Conservation (phyloP, 2,797 vertebrate species). For the Petrocephalus schoutedeni region DNA sequence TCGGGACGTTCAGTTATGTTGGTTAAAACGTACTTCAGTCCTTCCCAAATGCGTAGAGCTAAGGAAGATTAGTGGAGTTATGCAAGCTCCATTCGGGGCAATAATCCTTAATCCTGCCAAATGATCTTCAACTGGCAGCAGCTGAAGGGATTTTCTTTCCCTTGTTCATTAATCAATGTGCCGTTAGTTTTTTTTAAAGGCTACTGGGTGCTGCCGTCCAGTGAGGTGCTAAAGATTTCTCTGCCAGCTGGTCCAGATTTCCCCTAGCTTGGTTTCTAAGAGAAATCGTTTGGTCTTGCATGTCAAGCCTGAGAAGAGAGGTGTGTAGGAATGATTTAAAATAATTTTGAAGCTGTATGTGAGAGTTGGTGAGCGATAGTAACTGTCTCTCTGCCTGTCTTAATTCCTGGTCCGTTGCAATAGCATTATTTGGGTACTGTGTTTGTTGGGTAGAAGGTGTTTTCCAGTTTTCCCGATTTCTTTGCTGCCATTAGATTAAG, state of each 20-base stretch:
- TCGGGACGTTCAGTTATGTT: background rate
- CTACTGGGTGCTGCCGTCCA: background rate
- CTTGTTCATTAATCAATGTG: slow-evolving; percentile 55
- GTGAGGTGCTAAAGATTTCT: background rate
- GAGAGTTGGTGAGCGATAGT: slow-evolving; percentile 36
- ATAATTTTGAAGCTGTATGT: background rate
- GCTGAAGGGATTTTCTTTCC: slow-evolving; percentile 55
- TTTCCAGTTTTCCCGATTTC: slow-evolving; percentile 37
- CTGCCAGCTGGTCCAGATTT: background rate
- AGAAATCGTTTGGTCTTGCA: slow-evolving; percentile 31
- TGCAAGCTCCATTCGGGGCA: slow-evolving; percentile 51
- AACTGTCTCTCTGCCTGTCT: background rate
- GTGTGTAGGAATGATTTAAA: slow-evolving; percentile 45
- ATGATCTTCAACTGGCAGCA: slow-evolving; percentile 63
- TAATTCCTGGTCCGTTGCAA: background rate
- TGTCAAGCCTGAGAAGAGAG: slow-evolving; percentile 53
- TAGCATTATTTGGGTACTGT: background rate
- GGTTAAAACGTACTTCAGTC: background rate
- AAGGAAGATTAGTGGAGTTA: slow-evolving; percentile 64
- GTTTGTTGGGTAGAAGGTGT: background rate
- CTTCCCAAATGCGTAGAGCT: slow-evolving; percentile 31
- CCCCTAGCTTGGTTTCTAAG: background rate
- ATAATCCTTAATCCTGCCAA: slow-evolving; percentile 71
- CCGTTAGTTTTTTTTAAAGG: background rate
- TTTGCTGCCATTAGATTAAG: slow-evolving; percentile 69